Base-by-base conservation (phyloP, 1,140 invertebrate genomes). In the Hycleus phaleratus region DNA sequence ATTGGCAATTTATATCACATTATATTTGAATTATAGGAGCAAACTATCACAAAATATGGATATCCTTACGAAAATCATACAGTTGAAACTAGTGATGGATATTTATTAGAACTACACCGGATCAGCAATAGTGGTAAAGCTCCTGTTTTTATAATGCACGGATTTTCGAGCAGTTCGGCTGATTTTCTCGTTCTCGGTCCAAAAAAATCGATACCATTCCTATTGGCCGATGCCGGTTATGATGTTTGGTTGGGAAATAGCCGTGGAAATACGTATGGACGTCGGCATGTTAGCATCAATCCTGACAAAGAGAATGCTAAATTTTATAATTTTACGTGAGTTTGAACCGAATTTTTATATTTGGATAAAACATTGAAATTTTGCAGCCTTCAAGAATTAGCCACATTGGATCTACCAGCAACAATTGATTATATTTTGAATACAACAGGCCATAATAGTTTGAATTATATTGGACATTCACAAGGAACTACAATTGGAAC, bases 191-290 rank as follows among this genome's bases (percentile, higher is more conserved):
- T 92, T 9, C 72, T 88, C 3, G 79, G 83, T 60, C 84, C 84
- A n/a, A 68, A 72, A 55, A 65, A 60, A 7, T 67, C 69, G 38
- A 46, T 59, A 85, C 86, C 70, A 5, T 88, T 84, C 62, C 71
- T 85, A 18, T 72, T 90, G 3, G 81, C 84, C 2, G 84, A 89
- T 71, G 71, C 74, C 51, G 87, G 87, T 18, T 92, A 83, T 62
- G 89, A 92, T 66, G 88, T 92, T 0, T 90, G 86, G 86, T 65
- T 88, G 50, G 83, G 82, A 0, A 89, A 90, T 67, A 74, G 77
- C 3, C 74, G 87, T 52, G 86, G 86, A 1, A 88, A 82, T 60
- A 73, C 71, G 18, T 86, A 87, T 66, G 82, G 81, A 0, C 74
- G 66, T 40, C 73, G 70, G 3, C 81, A 82, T 66, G 50, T 68